phyloP scores from a whole-genome alignment of 2,888 invertebrate species.

The Eristalinus sepulchralis region DNA sequence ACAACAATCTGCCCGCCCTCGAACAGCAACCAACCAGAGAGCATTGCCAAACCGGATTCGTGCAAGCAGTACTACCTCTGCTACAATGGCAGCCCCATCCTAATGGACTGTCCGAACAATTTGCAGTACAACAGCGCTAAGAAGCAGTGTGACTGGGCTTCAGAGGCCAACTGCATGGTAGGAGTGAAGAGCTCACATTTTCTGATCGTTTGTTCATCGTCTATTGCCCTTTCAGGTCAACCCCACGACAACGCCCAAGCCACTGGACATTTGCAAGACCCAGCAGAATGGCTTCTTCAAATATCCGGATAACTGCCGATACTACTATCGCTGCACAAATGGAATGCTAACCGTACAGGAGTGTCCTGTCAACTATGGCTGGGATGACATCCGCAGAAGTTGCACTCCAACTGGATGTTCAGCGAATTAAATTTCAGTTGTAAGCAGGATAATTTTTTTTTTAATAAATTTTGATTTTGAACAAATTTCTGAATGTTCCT shows the following conservation, averaged over 20 bases:
- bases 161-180: conserved; percentile 76
- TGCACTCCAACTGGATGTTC: conserved; percentile 72
- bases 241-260: conserved; percentile 63
- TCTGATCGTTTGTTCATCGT: not conserved
- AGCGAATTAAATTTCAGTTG: not conserved
- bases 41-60: conserved; percentile 73
- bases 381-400: conserved; percentile 76
- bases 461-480: not conserved
- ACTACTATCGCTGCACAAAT: conserved; percentile 77
- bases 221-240: conserved; percentile 65
- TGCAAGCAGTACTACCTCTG: conserved; percentile 78
- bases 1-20: not conserved
- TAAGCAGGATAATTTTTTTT: no score
- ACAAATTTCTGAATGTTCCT: not conserved
- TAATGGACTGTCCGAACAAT: conserved; percentile 76
- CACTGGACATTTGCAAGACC: conserved; percentile 74
- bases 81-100: conserved; percentile 74
- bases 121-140: conserved; percentile 76
- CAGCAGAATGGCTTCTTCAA: conserved; percentile 76
- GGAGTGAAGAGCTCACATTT: conserved; percentile 21
- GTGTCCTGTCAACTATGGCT: conserved; percentile 78
- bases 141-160: conserved; percentile 77
- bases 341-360: conserved; percentile 78
- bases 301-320: conserved; percentile 78
- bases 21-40: not conserved